A percentile compares a stretch with the other conserved stretches of the same genome.
These are phyloP conservation scores for Trichechus manatus DNA, from an alignment of 2,113 vertebrate genomes.

Conservation along the genomic window DNA sequence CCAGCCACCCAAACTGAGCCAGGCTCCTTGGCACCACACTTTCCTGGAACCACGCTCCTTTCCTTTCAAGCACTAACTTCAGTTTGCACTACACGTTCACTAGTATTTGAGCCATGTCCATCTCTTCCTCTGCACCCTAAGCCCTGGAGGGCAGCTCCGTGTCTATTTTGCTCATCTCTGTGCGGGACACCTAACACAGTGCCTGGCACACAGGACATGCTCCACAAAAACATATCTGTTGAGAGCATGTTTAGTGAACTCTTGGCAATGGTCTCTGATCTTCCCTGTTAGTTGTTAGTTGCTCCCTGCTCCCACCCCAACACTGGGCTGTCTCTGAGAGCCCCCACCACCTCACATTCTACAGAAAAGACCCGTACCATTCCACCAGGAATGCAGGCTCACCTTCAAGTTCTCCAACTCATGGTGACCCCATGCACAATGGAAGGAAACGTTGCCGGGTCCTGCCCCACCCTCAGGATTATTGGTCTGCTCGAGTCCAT, in stretches of 20 bases:
- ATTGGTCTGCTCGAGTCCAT: too few species aligned
- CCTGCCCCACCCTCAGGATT: too few species aligned
- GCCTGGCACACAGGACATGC: background rate
- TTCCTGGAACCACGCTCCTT: background rate
- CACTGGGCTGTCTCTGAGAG: too few species aligned
- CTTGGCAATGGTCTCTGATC: background rate
- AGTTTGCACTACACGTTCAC: fast-evolving
- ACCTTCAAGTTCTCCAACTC: too few species aligned
- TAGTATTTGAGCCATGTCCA: fast-evolving
- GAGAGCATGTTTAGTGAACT: background rate
- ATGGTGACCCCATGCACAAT: too few species aligned
- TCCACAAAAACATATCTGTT: background rate
- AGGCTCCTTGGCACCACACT: background rate
- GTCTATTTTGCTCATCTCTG: background rate
- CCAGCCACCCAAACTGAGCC: background rate
- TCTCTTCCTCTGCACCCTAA: background rate
- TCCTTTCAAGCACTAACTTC: background rate
- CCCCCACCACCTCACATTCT: background rate
- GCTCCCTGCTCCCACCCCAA: too few species aligned
- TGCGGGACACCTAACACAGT: background rate
- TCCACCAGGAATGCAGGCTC: too few species aligned
- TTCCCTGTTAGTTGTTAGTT: background rate
- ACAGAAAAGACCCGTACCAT: background rate
- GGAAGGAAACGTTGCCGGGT: too few species aligned
- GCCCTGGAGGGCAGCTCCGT: fast-evolving